A percentile compares a stretch with the other conserved stretches of the same genome.
Conservation (phyloP, 92 coral and sea anemone genomes). For the Plumapathes pennacea region DNA sequence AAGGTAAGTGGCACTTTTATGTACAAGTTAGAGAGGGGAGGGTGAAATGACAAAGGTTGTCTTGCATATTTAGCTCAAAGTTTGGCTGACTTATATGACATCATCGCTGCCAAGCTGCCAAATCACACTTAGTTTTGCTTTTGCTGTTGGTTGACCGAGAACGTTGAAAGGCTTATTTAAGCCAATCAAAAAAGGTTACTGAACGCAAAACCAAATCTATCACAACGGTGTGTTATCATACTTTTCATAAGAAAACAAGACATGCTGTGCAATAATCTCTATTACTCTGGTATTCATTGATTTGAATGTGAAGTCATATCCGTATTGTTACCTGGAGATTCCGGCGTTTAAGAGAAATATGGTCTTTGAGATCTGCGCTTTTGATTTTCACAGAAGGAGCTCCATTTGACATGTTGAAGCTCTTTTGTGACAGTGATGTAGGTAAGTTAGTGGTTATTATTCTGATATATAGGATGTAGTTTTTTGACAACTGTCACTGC, state of each 20-base stretch:
- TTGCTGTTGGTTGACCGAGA: no score
- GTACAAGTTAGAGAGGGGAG: not conserved
- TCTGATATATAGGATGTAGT: no score
- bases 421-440: slow-evolving; percentile 27
- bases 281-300: not conserved
- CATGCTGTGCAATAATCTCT: not conserved
- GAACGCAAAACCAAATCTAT: no score
- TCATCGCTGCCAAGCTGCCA: not conserved
- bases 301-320: not conserved
- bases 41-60: not conserved
- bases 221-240: no score
- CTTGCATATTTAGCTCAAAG: no score
- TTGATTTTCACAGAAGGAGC: slow-evolving; percentile 18
- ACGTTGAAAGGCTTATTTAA: no score
- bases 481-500: no score
- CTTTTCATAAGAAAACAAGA: no score
- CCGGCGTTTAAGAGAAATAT: not conserved
- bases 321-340: not conserved
- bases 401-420: slow-evolving; percentile 21
- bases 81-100: not conserved
- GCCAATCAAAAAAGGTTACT: no score
- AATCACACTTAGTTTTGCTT: no score
- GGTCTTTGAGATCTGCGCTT: not conserved
- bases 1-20: slow-evolving; percentile 19
- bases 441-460: slow-evolving; percentile 21